These are phyloP conservation scores for Austrolebias charrua DNA, from an alignment of 2,797 vertebrate genomes.

Conservation along the genomic window DNA sequence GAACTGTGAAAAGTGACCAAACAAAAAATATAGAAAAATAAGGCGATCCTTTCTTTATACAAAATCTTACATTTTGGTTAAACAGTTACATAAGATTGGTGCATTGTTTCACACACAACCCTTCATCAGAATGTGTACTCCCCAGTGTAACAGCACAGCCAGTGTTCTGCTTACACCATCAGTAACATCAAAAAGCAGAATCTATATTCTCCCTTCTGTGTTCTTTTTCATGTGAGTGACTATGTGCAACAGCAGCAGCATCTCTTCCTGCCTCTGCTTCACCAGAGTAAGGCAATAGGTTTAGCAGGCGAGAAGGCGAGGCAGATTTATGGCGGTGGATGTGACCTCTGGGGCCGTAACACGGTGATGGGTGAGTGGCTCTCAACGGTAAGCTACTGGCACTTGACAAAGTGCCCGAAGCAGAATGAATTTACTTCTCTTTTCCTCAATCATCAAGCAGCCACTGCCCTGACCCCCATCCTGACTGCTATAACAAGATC, in stretches of 20 bases:
- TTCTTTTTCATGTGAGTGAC: conserved; percentile 66
- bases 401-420: conserved; percentile 99
- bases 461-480: conserved; percentile 97
- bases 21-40: not conserved
- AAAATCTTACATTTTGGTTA: not conserved
- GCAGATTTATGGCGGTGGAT: conserved; percentile 92
- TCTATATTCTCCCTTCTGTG: conserved; percentile 53
- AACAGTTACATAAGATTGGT: not conserved
- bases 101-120: conserved; percentile 11
- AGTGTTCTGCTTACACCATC: conserved; percentile 51
- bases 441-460: conserved; percentile 99
- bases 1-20: not conserved
- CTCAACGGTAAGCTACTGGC: conserved; percentile 99
- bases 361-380: conserved; percentile 99
- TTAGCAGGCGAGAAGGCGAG: conserved; percentile 79
- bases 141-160: conserved; percentile 27
- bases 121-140: conserved; percentile 27
- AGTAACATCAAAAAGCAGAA: conserved; percentile 59
- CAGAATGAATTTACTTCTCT: conserved; percentile 99
- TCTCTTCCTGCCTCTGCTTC: conserved; percentile 59
- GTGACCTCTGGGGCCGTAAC: conserved; percentile 99
- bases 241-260: conserved; percentile 56
- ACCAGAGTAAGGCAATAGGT: conserved; percentile 82
- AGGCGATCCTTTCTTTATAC: not conserved
- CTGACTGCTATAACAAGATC: conserved; percentile 99